Conservation (phyloP, 2,113 vertebrate genomes). For the Boleophthalmus pectinirostris region DNA sequence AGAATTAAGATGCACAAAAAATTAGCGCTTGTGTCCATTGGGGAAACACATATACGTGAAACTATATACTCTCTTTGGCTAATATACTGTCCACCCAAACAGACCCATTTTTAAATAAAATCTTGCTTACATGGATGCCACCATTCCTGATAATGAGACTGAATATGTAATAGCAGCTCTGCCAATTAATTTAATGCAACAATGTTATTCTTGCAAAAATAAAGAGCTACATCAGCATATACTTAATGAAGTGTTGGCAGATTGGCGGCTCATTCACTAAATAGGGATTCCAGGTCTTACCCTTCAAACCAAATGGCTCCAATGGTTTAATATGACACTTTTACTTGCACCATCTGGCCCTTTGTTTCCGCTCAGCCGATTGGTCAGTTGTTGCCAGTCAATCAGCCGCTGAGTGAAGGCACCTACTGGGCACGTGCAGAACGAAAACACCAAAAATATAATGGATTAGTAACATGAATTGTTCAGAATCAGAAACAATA, state of each 20-base stretch:
- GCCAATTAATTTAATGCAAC: neutral
- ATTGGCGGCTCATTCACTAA: neutral
- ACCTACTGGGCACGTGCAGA: conserved; percentile 42
- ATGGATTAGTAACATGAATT: neutral
- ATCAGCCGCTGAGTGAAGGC: conserved; percentile 11
- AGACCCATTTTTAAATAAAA: neutral
- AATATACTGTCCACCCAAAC: no score
- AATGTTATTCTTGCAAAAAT: neutral
- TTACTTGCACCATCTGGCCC: conserved; percentile 59
- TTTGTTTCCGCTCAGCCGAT: conserved; percentile 39
- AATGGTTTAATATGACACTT: conserved; percentile 56
- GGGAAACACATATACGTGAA: no score
- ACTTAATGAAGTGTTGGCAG: neutral
- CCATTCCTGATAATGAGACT: neutral
- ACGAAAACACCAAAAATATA: neutral
- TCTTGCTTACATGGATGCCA: neutral
- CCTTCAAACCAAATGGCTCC: conserved; percentile 50
- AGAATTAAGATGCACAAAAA: no score
- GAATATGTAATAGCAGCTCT: neutral
- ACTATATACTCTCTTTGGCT: no score
- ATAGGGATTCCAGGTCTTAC: neutral
- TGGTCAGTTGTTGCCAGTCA: conserved; percentile 32
- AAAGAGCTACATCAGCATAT: neutral
- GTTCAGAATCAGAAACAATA: no score
- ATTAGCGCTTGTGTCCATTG: no score